These are phyloP conservation scores for Napeogenes inachia DNA, from an alignment of 2,888 invertebrate genomes.

Conservation along the genomic window DNA sequence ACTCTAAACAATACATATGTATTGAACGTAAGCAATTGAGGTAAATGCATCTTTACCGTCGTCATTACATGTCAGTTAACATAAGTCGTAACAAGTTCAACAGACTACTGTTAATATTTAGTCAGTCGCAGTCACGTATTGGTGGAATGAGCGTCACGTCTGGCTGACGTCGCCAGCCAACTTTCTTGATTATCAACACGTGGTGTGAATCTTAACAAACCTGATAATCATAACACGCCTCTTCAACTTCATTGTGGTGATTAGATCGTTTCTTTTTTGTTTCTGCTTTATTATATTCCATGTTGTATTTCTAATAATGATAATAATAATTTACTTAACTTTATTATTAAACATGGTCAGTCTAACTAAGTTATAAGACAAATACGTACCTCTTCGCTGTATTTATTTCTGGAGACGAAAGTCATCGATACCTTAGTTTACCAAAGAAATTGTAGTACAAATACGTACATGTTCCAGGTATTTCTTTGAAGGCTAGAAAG, in stretches of 20 bases:
- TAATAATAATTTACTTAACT: too few species aligned
- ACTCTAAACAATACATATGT: too few species aligned
- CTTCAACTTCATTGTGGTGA: conserved; percentile 17
- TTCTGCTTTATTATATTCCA: neutral
- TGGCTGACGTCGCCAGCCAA: conserved; percentile 56
- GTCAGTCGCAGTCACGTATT: conserved; percentile 47
- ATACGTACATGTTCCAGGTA: too few species aligned
- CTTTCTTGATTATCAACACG: conserved; percentile 71
- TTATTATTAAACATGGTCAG: too few species aligned
- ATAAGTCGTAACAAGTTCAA: neutral
- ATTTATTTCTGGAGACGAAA: too few species aligned
- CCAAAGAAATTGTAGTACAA: too few species aligned
- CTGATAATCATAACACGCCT: conserved; percentile 32
- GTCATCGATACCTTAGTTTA: too few species aligned
- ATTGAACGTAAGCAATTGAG: too few species aligned
- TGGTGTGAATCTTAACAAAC: conserved; percentile 52
- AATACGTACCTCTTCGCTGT: too few species aligned
- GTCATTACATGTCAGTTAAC: neutral
- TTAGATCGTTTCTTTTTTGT: neutral
- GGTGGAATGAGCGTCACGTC: conserved; percentile 64
- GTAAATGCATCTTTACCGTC: neutral
- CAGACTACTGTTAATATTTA: conserved; percentile 22
- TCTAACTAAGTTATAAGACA: too few species aligned
- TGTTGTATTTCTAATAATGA: too few species aligned
- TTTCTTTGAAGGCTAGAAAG: too few species aligned